Base-by-base conservation (phyloP, 2,888 invertebrate species). In the Anthoptus insignis region DNA sequence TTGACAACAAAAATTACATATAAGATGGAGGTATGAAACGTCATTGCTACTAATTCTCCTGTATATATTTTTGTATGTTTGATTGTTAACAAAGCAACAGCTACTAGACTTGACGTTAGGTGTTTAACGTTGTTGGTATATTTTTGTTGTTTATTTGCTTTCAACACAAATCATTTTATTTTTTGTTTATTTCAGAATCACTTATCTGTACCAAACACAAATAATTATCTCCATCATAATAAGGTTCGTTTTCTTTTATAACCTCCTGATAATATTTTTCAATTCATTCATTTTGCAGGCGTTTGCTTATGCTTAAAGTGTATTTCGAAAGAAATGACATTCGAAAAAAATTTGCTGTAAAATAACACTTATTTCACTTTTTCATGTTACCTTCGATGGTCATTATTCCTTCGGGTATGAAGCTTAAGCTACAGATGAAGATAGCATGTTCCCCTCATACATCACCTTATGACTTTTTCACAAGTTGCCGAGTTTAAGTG, bases 151-250 rank as follows among this genome's bases (percentile, higher is more conserved):
- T 94, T 93, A 94, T 94, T 94, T 94, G 93, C 94, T 94, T 92
- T 86, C 83, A 86, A 91, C 91, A 91, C 90, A 83, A 86, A 86
- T 86, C 88, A 88, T 81, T 86, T 89, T 91, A 88, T 81, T 86
- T 89, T 91, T 91, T 95, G 94, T 95, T 94, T 96, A 96, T 97
- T 97, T 94, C 96, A 97, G 97, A 96, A 96, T 95, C 97, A 96
- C 95, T 96, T 97, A 95, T 96, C 96, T 95, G 97, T 97, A 95
- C 97, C 97, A 94, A 95, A 96, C 95, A 96, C 96, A 95, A 95
- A 95, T 96, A 97, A 96, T 95, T 97, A 95, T 94, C 96, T 96
- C 85, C 96, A 96, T 94, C 96, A 95, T 91, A 95, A 94, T 94
- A 96, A 97, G 97, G 97, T 97, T 93, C 92, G 92, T 93, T 92